Evolutionary conservation across 1,140 invertebrate genomes (phyloP), one percentile per base, ranked within the genome.

Genomic region (Mycetomoellerius zeteki): DNA sequence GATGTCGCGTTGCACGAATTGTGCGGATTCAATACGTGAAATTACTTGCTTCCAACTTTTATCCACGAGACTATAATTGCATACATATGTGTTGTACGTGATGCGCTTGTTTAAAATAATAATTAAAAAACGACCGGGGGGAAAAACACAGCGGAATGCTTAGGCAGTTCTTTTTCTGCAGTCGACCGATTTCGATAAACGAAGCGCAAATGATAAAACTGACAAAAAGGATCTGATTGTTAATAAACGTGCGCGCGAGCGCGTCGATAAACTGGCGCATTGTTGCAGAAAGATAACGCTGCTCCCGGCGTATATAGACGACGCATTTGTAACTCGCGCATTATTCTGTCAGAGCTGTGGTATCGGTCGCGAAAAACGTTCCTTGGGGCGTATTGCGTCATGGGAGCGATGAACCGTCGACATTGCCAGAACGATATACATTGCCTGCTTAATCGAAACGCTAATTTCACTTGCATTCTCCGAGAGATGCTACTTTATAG

Each of bases 241-340:
- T 84, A 84, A 84, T 84, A 84, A 84, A 56, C 30, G 69, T 62
- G 77, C 62, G 62, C 76, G 62, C 67, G 67, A 27, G 24, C 54
- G 80, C 37, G 54, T 84, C 80, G 80, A 84, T 84, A 84, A 84
- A 84, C 80, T 84, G 58, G 69, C 69, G 80, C 80, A 84, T 84
- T 84, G 80, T 84, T 84, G 80, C 80, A 84, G 80, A 84, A 84
- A 84, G 80, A 84, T 84, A 84, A 84, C 80, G 37, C 80, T 37
- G 37, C 19, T 56, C 37, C 33, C 24, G 14, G 12, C 37, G 8
- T 75, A 73, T 75, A 84, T 60, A 58, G 67, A 73, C 80, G 67
- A 82, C 24, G 69, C 80, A 75, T 84, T 84, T 84, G 69, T 84
- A 84, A 75, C 80, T 33, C 37, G 80, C 80, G 80, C 43, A 73